Evolutionary conservation across 2,797 vertebrate species (phyloP).

Genomic region (Borostomias antarcticus): DNA sequence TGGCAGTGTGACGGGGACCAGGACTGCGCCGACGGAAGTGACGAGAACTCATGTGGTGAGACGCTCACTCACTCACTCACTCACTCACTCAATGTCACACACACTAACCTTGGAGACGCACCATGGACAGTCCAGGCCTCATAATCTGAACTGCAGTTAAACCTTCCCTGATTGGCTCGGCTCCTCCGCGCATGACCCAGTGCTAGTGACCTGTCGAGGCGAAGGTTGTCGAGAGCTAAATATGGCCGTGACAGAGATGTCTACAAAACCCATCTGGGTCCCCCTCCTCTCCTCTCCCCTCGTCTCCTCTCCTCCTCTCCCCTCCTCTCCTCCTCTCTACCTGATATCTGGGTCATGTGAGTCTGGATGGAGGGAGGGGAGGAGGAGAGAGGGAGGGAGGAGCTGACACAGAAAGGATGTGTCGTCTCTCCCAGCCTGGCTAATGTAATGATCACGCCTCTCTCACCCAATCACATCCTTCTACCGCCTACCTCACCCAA

Average conservation of each 20-base stretch:
- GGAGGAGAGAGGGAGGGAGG: slow-evolving; percentile 9
- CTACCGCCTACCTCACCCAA: too few relatives aligned
- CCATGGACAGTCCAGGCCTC: not conserved
- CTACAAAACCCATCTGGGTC: not conserved
- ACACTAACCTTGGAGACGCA: not conserved
- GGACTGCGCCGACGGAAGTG: slow-evolving; percentile 92
- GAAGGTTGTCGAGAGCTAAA: slow-evolving; percentile 32
- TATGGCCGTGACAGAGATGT: slow-evolving; percentile 4
- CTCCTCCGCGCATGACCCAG: slow-evolving; percentile 18
- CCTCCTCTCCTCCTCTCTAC: not conserved
- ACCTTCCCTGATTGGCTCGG: not conserved
- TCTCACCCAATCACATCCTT: not conserved
- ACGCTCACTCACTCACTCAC: not conserved
- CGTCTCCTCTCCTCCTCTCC: not conserved
- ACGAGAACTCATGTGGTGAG: slow-evolving; percentile 93
- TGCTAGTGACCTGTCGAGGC: slow-evolving; percentile 47
- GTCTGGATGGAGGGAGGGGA: not conserved
- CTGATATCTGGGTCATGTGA: slow-evolving; percentile 16
- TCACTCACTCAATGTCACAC: not conserved
- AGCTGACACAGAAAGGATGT: not conserved
- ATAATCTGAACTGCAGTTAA: not conserved
- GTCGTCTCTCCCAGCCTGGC: not conserved
- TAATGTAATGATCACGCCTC: not conserved
- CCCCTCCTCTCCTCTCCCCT: not conserved
- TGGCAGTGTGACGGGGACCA: slow-evolving; percentile 97